Conservation (phyloP, 2,888 invertebrate genomes). For the Dusona sp. region DNA sequence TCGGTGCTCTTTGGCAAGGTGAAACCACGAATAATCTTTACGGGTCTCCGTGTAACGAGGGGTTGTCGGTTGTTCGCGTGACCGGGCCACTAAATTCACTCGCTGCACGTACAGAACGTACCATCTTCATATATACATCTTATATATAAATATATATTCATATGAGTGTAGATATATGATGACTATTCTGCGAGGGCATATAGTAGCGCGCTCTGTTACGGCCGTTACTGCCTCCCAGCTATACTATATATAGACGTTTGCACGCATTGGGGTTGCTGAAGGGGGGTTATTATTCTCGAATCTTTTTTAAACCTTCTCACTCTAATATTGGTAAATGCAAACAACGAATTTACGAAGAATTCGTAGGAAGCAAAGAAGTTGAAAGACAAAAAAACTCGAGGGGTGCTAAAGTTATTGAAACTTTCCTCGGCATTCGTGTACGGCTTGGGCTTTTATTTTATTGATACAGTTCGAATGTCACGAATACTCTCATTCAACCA, state of each 20-base stretch:
- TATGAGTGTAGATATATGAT: background rate
- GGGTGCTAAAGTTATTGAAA: background rate
- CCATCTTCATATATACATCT: background rate
- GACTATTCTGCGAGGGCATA: background rate
- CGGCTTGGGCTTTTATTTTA: constrained; percentile 6
- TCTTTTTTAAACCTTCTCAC: background rate
- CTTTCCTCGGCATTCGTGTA: background rate
- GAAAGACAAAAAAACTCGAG: background rate
- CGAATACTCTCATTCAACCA: background rate
- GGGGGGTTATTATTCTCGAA: constrained; percentile 16
- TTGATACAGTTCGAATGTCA: constrained; percentile 12
- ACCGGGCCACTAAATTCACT: constrained; percentile 65
- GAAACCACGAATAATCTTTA: constrained; percentile 67
- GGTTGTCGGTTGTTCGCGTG: constrained; percentile 68
- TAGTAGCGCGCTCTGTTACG: background rate
- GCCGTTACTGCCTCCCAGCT: constrained; percentile 18
- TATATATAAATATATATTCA: background rate
- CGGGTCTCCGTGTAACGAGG: constrained; percentile 65
- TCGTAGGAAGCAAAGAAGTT: constrained; percentile 19
- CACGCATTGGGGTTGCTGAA: background rate
- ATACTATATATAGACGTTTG: constrained; percentile 16
- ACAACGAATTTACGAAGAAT: constrained; percentile 43
- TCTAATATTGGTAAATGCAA: constrained; percentile 8
- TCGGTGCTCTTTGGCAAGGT: constrained; percentile 22
- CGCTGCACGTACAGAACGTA: constrained; percentile 50